Evolutionary conservation across 2,888 invertebrate species (phyloP), one percentile per base, ranked within the genome.

Genomic region (Dryomyza anilis): DNA sequence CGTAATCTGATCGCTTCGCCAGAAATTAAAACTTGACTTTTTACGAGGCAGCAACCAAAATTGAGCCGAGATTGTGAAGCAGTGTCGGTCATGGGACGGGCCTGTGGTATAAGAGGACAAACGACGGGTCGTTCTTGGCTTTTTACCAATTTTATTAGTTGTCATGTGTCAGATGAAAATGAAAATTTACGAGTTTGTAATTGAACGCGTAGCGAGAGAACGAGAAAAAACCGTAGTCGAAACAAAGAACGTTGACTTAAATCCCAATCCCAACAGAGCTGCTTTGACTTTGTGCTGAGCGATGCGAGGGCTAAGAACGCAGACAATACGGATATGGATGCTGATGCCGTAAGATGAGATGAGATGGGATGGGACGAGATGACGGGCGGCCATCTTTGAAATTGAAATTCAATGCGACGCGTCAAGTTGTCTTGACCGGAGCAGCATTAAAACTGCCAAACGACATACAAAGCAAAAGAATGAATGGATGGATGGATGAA

Each of bases 131-230:
- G 55, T 55, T 8, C 45, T 62, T 29, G 14, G 36, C 39, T 60
- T 61, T 43, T 52, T 29, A 77, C 75, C 72, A 74, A 74, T 80
- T 79, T 81, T 76, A 79, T 80, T 76, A 73, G 74, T 77, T 80
- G 80, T 81, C 81, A 81, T 77, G 77, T 81, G 81, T 81, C 81
- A 79, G 79, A 79, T 79, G 79, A 77, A 78, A 79, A 79, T 76
- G 75, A 73, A 72, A 79, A 81, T 81, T 81, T 81, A 81, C 79
- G 81, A 72, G 74, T 77, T 81, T 81, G 81, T 81, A 81, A 81
- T 81, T 80, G 79, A 78, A 80, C 76, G 73, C 74, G 73, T 67
- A 71, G 68, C 70, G 69, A 59, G 56, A 56, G 55, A 27, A 39
- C 59, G 27, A 46, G 46, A 65, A 57, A 61, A 63, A 16, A 25